Evolutionary conservation across 2,888 invertebrate genomes (phyloP).

Genomic region (Agrochola lota): DNA sequence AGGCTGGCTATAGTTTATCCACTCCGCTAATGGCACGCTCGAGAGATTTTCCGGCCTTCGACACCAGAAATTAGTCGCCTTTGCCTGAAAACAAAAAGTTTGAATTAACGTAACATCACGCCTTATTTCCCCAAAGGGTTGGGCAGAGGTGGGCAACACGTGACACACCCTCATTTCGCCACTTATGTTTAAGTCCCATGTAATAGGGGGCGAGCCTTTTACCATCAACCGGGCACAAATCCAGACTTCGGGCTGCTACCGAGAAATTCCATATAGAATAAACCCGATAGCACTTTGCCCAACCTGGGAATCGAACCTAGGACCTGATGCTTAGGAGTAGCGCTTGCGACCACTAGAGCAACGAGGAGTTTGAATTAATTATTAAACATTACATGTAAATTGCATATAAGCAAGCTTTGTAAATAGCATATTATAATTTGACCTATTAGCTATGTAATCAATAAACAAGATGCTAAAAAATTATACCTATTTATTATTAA

Average conservation of each 20-base stretch:
- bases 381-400: not conserved
- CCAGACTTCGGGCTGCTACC: no score
- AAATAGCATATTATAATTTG: not conserved
- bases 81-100: conserved; percentile 86
- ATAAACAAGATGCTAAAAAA: not conserved
- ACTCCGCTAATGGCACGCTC: conserved; percentile 88
- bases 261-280: no score
- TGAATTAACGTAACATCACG: not conserved
- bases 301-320: no score
- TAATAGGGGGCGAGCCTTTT: no score
- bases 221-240: no score
- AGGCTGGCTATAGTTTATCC: conserved; percentile 93
- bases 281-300: no score
- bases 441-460: not conserved
- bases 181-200: no score
- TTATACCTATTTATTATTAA: not conserved
- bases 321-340: no score
- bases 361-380: not conserved
- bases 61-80: conserved; percentile 93
- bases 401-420: not conserved
- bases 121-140: no score
- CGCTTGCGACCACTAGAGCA: no score
- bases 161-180: no score
- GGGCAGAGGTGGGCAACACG: no score
- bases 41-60: conserved; percentile 90